Base-by-base conservation (phyloP, 30 jellyfish, hydroid and myxozoan species). In the Turritopsis dohrnii region DNA sequence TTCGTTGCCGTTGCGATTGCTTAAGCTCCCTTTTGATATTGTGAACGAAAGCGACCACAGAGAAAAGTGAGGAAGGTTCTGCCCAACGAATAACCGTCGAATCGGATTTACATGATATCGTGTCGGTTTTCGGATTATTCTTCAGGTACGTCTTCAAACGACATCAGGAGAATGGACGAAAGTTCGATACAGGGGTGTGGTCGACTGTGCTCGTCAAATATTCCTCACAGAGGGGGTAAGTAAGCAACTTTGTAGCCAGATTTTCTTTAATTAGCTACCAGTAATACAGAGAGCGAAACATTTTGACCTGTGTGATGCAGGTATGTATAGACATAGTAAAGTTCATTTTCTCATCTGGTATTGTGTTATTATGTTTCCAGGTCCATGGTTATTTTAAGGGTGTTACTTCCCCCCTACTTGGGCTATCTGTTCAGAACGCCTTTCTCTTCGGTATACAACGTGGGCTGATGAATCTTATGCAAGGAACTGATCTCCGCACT, bases 381-480 rank as follows among this genome's bases (percentile, higher is more conserved):
- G 82, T 91, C 18, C 77, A 16, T 80, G 99, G 99, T 26, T n/a
- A 89, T 0, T 94, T 81, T 89, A 94, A 94, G 79, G 99, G 99
- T 1, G 66, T 89, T 82, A 87, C 99, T 16, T 71, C 99, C 1
- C 99, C 99, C 18, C 28, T 94, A 82, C 85, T 86, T 30, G 97
- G 99, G 1, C 84, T 75, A 77, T 87, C 87, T 19, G 52, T 76
- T 8, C 92, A 90, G 28, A 89, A 89, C 69, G 96, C 97, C 20
- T 41, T 89, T n/a, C 52, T 94, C 18, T 94, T 94, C 79, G 99
- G 99, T 23, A 85, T 94, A 1, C 97, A 94, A 25, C 72, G 75
- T 82, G 83, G 87, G 1, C 23, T 87, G 18, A 69, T 84, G 22
- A 81, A 88, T 9, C 60, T 3, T 13, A 71, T 82, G 30, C 21